Conservation (phyloP, 2,888 invertebrate species). For the Danaus chrysippus region DNA sequence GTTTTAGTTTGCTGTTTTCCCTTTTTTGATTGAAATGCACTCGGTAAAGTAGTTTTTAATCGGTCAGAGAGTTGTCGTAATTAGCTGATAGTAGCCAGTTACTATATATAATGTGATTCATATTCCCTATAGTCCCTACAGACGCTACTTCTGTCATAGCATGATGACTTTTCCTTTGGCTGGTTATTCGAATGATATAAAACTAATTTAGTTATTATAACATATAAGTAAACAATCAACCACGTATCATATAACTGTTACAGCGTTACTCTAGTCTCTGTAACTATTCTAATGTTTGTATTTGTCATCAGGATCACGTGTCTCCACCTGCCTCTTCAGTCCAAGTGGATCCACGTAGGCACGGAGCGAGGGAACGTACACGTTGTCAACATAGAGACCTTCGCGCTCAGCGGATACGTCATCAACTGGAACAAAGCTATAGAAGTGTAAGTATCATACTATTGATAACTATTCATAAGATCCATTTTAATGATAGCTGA, state of each 20-base stretch:
- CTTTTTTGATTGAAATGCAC: not conserved
- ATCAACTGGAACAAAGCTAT: constrained; percentile 99
- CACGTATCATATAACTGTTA: not conserved
- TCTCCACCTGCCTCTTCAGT: constrained; percentile 96
- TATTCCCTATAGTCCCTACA: not conserved
- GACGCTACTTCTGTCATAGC: not conserved
- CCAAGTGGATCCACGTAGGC: constrained; percentile 99
- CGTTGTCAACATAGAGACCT: constrained; percentile 97
- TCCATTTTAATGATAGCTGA: not conserved
- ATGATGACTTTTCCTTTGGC: not conserved
- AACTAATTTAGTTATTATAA: too few species aligned
- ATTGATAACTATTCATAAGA: not conserved
- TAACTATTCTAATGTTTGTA: not conserved
- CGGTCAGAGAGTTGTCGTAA: not conserved
- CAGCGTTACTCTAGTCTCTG: not conserved
- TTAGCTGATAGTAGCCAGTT: not conserved
- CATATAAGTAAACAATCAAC: too few species aligned
- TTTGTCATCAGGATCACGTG: constrained; percentile 88
- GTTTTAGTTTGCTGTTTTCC: constrained; percentile 1
- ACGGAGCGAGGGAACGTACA: constrained; percentile 99
- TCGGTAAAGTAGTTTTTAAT: too few species aligned
- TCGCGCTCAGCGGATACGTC: constrained; percentile 97
- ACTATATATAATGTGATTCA: not conserved
- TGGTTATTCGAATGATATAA: too few species aligned
- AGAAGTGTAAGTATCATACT: constrained; percentile 91